Conservation (phyloP, 2,113 vertebrate species). For the Acanthisitta chloris region DNA sequence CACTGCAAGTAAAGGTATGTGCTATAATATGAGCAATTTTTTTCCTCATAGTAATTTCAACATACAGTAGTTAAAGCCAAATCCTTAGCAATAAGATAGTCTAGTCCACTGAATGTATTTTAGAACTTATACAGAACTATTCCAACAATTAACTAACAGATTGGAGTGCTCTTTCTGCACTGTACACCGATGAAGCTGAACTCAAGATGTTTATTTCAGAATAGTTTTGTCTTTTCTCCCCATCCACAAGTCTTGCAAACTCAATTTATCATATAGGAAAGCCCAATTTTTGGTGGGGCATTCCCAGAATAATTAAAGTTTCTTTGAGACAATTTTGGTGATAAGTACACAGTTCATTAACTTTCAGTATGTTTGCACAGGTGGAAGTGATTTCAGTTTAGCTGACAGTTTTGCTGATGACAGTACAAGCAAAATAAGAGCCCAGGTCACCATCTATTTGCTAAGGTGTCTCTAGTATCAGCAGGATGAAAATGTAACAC, state of each 20-base stretch:
- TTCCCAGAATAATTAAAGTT: neutral
- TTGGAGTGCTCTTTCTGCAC: neutral
- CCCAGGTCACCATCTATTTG: neutral
- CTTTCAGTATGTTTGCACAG: conserved; percentile 38
- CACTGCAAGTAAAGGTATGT: neutral
- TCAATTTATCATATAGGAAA: neutral
- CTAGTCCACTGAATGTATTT: neutral
- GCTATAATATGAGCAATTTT: neutral
- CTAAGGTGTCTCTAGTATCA: neutral
- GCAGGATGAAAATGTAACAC: neutral
- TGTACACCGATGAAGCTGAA: neutral
- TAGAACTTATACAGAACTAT: neutral
- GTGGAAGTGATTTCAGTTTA: neutral
- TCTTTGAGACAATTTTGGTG: neutral
- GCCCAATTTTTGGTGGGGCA: neutral
- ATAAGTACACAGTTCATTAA: conserved; percentile 3
- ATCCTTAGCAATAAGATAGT: neutral
- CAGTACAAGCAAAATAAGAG: neutral
- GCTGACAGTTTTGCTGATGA: neutral
- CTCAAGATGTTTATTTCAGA: neutral
- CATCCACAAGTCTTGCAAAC: neutral
- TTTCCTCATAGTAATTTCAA: neutral
- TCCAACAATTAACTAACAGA: neutral
- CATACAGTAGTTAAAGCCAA: neutral
- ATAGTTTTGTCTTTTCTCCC: neutral